These are phyloP conservation scores for Melieria crassipennis DNA, from an alignment of 2,888 invertebrate genomes.

Conservation along the genomic window DNA sequence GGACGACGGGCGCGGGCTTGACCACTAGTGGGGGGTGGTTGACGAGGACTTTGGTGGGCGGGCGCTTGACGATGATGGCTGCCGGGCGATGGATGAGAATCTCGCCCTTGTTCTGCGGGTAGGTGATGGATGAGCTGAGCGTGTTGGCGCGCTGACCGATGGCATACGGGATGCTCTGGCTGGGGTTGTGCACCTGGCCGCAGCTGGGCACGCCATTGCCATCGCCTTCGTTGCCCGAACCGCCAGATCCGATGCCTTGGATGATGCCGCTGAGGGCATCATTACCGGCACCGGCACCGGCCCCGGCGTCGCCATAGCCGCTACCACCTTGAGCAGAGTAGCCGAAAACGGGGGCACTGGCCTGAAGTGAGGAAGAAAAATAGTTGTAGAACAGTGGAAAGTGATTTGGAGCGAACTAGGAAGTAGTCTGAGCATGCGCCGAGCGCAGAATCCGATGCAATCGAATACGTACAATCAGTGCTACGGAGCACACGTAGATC, in stretches of 20 bases:
- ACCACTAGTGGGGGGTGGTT: constrained; percentile 64
- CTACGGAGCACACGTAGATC: constrained; percentile 57
- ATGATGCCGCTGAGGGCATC: constrained; percentile 9
- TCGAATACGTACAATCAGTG: constrained; percentile 59
- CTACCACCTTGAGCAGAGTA: constrained; percentile 9
- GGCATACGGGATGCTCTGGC: constrained; percentile 54
- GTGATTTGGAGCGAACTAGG: not conserved
- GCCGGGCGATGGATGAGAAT: constrained; percentile 64
- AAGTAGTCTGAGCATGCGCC: not conserved
- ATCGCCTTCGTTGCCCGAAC: constrained; percentile 24
- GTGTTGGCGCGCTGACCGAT: constrained; percentile 57
- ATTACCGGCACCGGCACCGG: constrained; percentile 12
- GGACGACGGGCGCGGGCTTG: constrained; percentile 63
- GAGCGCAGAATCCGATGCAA: constrained; percentile 6
- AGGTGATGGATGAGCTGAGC: constrained; percentile 57
- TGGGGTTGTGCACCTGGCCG: constrained; percentile 43
- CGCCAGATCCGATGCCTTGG: constrained; percentile 14
- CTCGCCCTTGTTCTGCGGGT: constrained; percentile 63
- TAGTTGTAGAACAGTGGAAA: constrained; percentile 17
- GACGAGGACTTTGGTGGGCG: constrained; percentile 63
- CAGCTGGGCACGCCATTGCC: constrained; percentile 31
- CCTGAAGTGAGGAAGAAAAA: constrained; percentile 35
- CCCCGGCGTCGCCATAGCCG: constrained; percentile 17
- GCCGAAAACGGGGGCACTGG: constrained; percentile 40
- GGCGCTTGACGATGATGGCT: constrained; percentile 63